Evolutionary conservation across 2,113 vertebrate species (phyloP), one percentile per base, ranked within the genome.

Genomic region (Panurus biarmicus): DNA sequence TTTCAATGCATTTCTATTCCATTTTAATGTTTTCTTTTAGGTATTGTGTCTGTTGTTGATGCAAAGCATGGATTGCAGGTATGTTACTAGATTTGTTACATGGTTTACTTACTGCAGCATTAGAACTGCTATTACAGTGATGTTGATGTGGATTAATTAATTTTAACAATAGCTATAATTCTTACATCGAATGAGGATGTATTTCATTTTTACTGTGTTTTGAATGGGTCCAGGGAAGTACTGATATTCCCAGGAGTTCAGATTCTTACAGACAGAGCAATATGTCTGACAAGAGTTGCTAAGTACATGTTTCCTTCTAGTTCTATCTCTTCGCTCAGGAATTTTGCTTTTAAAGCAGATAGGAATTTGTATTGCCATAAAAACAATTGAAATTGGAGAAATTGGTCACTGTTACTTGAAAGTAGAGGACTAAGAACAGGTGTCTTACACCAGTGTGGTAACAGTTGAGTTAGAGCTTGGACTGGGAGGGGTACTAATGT

Each of bases 31-130:
- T 96, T n/a, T 88, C 85, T 97, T 96, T 21, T 93, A 99, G 99
- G 99, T 90, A 99, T 99, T 66, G 89, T 99, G 87, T 98, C 99
- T 36, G 98, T 99, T 90, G 98, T 99, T 64, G 99, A 99, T 85
- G 98, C 99, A 86, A 99, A 99, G 91, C 98, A 99, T 94, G 99
- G 98, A 94, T 88, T 99, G 76, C 98, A 98, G 97, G 99, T 99
- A 98, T 97, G 95, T 85, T 42, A n/a, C 26, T 93, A 44, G 28
- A 45, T 69, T 87, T 65, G 4, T 56, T 57, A 29, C 10, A 1
- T 35, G 3, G 1, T 60, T 75, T n/a, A n/a, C n/a, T 84, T 85
- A 51, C 31, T n/a, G 22, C 26, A 64, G 1, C 7, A 2, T 69
- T n/a, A 65, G 47, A 80, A 53, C 14, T 85, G 26, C 22, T 64